A percentile compares a stretch with the other conserved stretches of the same genome.
Conservation (phyloP, 2,797 vertebrate species). For the Chiroxiphia lanceolata region DNA sequence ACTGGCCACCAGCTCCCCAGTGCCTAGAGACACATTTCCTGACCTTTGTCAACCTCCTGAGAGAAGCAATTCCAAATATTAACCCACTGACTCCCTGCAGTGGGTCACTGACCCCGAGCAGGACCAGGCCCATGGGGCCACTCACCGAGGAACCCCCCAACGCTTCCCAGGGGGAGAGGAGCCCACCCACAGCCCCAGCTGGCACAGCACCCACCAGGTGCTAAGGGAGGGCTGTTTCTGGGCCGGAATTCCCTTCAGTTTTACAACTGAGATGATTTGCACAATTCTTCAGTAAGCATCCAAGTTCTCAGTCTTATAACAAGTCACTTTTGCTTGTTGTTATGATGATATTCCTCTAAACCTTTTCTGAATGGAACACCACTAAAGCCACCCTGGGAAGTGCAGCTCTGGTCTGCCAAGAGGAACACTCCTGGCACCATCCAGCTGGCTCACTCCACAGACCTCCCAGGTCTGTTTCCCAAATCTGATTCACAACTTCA, state of each 20-base stretch:
- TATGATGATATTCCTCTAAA: background rate
- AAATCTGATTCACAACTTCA: background rate
- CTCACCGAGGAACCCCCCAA: accelerated
- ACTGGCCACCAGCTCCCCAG: background rate
- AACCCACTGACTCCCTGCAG: background rate
- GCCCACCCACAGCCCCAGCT: accelerated
- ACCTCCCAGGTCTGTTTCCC: background rate
- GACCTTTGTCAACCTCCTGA: background rate
- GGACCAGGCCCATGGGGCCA: background rate
- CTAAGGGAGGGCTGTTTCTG: background rate
- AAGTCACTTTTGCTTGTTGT: background rate
- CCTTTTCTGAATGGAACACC: background rate
- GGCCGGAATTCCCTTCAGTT: background rate
- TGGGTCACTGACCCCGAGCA: accelerated
- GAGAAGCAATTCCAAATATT: background rate
- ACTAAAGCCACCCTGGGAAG: background rate
- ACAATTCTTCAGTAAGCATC: background rate
- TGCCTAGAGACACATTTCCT: background rate
- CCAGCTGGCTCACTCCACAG: background rate
- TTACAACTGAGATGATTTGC: background rate
- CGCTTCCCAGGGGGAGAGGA: background rate
- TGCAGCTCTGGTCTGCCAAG: background rate
- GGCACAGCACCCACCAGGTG: background rate
- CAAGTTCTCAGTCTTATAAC: background rate
- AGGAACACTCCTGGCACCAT: accelerated